Conservation (phyloP, 2,888 invertebrate species). For the Papilio elwesi region DNA sequence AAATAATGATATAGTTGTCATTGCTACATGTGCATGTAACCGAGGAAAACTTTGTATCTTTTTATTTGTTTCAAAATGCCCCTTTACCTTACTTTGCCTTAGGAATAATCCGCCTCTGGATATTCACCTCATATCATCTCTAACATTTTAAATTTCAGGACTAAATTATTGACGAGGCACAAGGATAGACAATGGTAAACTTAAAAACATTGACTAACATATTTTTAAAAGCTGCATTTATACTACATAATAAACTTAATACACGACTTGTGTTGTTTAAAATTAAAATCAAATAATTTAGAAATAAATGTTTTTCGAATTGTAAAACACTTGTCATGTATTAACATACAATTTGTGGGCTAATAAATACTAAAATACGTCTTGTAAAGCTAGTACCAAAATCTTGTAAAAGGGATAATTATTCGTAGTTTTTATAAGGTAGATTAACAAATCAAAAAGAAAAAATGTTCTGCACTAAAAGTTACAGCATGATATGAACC, state of each 20-base stretch:
- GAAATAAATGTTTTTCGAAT: background rate
- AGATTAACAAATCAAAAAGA: conserved; percentile 6
- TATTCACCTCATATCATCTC: conserved; percentile 73
- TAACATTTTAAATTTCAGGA: conserved; percentile 89
- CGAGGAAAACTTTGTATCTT: too few relatives aligned
- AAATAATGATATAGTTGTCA: too few relatives aligned
- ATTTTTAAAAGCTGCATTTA: conserved; percentile 19
- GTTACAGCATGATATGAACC: conserved; percentile 21
- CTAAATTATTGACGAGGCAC: conserved; percentile 93
- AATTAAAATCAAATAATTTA: background rate
- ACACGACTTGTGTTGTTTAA: conserved; percentile 6
- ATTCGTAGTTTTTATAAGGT: conserved; percentile 8
- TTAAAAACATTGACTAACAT: conserved; percentile 49
- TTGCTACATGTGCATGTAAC: too few relatives aligned
- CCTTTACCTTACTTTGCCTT: too few relatives aligned
- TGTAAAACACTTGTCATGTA: conserved; percentile 25
- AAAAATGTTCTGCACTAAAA: conserved; percentile 13
- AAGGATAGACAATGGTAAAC: conserved; percentile 93
- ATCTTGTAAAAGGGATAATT: conserved; percentile 28
- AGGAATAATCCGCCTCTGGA: too few relatives aligned
- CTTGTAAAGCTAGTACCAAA: conserved; percentile 41
- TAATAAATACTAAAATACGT: conserved; percentile 30
- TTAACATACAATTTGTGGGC: conserved; percentile 11
- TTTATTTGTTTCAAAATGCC: too few relatives aligned
- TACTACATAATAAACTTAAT: background rate